Conservation (phyloP, 2,888 invertebrate species). For the Alloscopus bannaensis region DNA sequence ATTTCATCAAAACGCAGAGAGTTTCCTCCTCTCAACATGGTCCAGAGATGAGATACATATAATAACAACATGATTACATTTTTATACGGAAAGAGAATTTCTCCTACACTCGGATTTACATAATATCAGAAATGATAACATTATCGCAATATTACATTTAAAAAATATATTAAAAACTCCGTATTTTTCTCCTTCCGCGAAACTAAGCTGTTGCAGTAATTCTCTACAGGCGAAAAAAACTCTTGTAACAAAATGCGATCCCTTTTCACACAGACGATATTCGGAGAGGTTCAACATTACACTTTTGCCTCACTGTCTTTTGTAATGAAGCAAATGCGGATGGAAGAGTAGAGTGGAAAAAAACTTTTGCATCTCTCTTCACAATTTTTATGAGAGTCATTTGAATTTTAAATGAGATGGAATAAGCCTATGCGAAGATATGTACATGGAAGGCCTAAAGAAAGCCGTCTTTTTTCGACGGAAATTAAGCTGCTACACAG, state of each 20-base stretch:
- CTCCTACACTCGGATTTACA: conserved; percentile 33
- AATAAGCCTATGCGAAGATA: conserved; percentile 58
- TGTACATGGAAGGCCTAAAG: conserved; percentile 28
- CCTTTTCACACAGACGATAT: too few species aligned
- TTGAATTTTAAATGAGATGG: conserved; percentile 65
- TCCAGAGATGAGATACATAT: background rate
- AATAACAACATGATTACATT: conserved; percentile 41
- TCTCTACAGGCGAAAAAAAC: too few species aligned
- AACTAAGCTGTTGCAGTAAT: too few species aligned
- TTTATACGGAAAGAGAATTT: conserved; percentile 39
- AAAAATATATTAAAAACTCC: too few species aligned
- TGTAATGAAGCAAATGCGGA: conserved; percentile 62
- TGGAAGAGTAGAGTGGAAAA: too few species aligned
- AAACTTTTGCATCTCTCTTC: conserved; percentile 61
- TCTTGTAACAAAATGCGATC: too few species aligned
- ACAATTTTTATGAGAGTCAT: conserved; percentile 66
- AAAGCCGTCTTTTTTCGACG: conserved; percentile 55
- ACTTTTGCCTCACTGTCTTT: conserved; percentile 34
- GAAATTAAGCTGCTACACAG: conserved; percentile 36
- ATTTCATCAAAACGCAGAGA: too few species aligned
- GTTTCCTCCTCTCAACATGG: background rate
- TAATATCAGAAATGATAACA: conserved; percentile 44
- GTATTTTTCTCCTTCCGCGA: too few species aligned
- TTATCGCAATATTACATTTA: conserved; percentile 44
- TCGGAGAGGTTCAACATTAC: too few species aligned